phyloP scores from a whole-genome alignment of 2,797 vertebrate species.

The Typhlichthys eigenmanni region DNA sequence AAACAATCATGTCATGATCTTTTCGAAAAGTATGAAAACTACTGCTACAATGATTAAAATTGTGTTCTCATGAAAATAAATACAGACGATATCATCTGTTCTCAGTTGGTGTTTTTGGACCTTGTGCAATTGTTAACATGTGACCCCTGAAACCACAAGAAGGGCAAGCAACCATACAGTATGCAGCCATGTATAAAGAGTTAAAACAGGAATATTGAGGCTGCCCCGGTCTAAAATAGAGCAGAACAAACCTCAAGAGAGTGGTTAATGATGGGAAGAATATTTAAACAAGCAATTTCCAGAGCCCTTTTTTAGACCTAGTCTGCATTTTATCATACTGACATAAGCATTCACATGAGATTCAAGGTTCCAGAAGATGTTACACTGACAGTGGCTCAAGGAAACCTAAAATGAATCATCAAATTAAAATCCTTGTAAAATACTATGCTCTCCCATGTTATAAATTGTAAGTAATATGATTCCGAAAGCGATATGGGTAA shows the following conservation, averaged over 20 bases:
- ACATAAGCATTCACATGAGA: neutral
- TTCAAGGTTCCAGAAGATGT: neutral
- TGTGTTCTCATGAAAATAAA: constrained; percentile 87
- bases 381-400: neutral
- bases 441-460: neutral
- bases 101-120: constrained; percentile 48
- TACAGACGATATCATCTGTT: constrained; percentile 81
- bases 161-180: too few relatives aligned
- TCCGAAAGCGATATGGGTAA: neutral
- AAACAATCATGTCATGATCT: constrained; percentile 85
- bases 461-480: neutral
- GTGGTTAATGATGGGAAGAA: neutral
- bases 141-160: too few relatives aligned
- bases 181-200: neutral
- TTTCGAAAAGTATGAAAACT: constrained; percentile 84
- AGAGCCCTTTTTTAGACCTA: neutral
- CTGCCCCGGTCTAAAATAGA: neutral
- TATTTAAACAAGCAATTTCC: neutral
- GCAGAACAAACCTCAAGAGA: neutral
- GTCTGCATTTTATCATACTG: constrained; percentile 1
- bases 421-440: neutral
- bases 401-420: neutral
- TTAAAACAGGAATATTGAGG: neutral
- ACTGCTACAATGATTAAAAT: constrained; percentile 85
- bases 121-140: neutral